Evolutionary conservation across 2,888 invertebrate species (phyloP), one percentile per base, ranked within the genome.

Genomic region (Synergus gifuensis): DNA sequence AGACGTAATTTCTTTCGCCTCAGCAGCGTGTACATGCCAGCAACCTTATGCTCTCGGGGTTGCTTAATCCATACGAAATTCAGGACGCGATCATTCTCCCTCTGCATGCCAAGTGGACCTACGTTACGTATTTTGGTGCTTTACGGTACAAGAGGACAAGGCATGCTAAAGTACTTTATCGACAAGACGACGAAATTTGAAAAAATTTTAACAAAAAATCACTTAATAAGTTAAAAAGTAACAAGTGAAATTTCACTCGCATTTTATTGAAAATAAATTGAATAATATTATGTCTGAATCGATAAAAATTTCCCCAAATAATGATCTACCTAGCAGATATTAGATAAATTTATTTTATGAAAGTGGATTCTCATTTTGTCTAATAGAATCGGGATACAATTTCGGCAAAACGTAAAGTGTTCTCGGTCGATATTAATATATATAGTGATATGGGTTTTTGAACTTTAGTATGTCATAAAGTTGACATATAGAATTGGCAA

Each of bases 11-110:
- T 62, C 62, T 62, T 62, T 62, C 14, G 62, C 62, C 62, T 62
- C 22, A 62, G 62, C 62, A 62, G 28, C 22, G 22, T 62, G 28
- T 62, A 81, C 78, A 77, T 79, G 77, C 64, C 58, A 42, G 78
- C 82, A 69, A 64, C 82, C 83, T 85, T 87, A 85, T 83, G 85
- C 84, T 78, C 83, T 78, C 79, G 73, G 63, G 82, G 83, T 86
- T 84, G 85, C 85, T 87, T 87, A 87, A 88, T 88, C 86, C 87
- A 87, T 87, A 87, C 83, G 83, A 84, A 86, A 87, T 88, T 88
- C 87, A 84, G 83, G 84, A 78, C 83, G 82, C 85, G 86, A 85
- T 83, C 78, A 85, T 82, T 81, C 84, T 82, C 83, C 87, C 67
- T 84, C 85, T 86, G 87, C 88, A 87, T 88, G 85, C 85, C 85